These are phyloP conservation scores for Pediacus dermestoides DNA, from an alignment of 2,888 invertebrate genomes.

Conservation along the genomic window DNA sequence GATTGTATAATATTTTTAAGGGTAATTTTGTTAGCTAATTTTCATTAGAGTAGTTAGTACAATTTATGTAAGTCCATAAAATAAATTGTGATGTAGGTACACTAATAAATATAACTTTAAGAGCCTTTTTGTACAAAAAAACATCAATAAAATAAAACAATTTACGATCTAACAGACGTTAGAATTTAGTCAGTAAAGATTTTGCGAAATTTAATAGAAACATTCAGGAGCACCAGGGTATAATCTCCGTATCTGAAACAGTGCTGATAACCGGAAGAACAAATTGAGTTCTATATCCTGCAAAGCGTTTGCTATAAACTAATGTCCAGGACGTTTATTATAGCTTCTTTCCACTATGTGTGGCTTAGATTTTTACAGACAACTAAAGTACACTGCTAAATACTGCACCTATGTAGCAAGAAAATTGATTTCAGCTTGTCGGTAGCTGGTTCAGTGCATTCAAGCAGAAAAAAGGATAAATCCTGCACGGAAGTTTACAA, in stretches of 20 bases:
- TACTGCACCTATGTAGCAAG: no score
- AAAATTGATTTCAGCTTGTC: no score
- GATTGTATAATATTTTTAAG: no score
- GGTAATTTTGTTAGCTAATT: no score
- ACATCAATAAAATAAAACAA: conserved; percentile 4
- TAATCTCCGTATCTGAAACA: conserved; percentile 24
- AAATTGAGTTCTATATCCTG: conserved; percentile 27
- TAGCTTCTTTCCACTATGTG: no score
- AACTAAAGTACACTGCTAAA: not conserved
- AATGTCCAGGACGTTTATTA: conserved; percentile 29
- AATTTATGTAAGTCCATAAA: not conserved
- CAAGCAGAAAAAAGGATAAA: no score
- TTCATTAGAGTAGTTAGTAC: no score
- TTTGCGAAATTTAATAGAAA: conserved; percentile 25
- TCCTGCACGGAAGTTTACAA: no score
- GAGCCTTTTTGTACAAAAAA: conserved; percentile 1
- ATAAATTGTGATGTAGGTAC: not conserved
- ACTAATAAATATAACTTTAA: not conserved
- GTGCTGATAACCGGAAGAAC: conserved; percentile 27
- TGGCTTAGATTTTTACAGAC: conserved; percentile 16
- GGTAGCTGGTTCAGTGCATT: no score
- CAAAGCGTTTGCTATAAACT: conserved; percentile 26
- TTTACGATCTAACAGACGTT: conserved; percentile 4
- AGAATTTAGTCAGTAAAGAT: conserved; percentile 4
- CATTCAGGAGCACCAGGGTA: conserved; percentile 19